Conservation (phyloP, 2,888 invertebrate species). For the Terebella lapidaria region DNA sequence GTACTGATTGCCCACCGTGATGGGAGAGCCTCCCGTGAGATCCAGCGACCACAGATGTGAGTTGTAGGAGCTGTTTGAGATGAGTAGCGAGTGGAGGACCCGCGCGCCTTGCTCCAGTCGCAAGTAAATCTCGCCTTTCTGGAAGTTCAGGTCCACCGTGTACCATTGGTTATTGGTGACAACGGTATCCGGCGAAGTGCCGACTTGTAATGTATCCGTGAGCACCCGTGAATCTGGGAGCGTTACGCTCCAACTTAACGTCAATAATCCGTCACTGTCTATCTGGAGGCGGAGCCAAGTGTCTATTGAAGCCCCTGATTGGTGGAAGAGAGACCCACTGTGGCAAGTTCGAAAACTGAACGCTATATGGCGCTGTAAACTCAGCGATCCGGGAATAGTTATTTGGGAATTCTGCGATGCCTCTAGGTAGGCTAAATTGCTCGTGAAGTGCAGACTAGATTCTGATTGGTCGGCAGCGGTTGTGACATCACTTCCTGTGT, state of each 20-base stretch:
- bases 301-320: not conserved
- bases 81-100: not conserved
- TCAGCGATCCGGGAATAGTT: not conserved
- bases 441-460: not conserved
- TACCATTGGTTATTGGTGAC: not conserved
- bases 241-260: not conserved
- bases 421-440: not conserved
- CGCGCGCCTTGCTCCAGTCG: not conserved
- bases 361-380: not conserved
- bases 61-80: not conserved
- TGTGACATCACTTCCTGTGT: not conserved
- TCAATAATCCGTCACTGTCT: not conserved
- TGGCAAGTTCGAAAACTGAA: not conserved
- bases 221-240: not conserved
- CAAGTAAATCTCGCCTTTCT: not conserved
- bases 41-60: not conserved
- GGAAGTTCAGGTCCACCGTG: not conserved
- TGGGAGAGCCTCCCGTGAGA: not conserved
- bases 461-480: not conserved
- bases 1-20: not conserved
- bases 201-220: not conserved
- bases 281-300: not conserved
- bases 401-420: not conserved
- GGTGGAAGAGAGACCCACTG: not conserved
- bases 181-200: too few relatives aligned